phyloP scores from a whole-genome alignment of 2,113 vertebrate species.

The Zeus faber region DNA sequence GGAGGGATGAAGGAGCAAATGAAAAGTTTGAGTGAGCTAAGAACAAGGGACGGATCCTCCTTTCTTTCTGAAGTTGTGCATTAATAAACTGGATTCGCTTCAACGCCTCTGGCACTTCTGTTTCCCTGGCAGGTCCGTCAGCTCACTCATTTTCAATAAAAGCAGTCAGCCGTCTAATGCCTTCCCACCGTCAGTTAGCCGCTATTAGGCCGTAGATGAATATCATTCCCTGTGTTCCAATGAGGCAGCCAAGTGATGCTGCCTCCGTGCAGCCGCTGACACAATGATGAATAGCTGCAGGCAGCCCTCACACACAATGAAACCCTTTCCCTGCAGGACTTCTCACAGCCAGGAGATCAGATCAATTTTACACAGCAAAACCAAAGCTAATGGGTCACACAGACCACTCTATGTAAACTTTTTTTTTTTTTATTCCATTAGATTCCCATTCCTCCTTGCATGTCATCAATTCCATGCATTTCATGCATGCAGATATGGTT shows the following conservation, averaged over 20 bases:
- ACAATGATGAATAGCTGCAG: constrained; percentile 68
- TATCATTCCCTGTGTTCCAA: constrained; percentile 66
- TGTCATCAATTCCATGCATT: too few relatives aligned
- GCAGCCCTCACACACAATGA: constrained; percentile 53
- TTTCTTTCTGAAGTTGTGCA: constrained; percentile 46
- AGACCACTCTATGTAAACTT: too few relatives aligned
- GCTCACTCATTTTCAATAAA: constrained; percentile 69
- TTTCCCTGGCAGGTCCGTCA: constrained; percentile 52
- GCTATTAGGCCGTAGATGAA: constrained; percentile 66
- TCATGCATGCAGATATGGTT: too few relatives aligned
- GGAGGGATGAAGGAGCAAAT: constrained; percentile 19
- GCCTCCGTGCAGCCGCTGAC: constrained; percentile 54
- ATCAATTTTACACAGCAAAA: too few relatives aligned
- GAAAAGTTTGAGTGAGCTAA: too few relatives aligned
- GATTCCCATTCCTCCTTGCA: too few relatives aligned
- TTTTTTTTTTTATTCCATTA: too few relatives aligned
- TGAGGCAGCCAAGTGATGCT: constrained; percentile 64
- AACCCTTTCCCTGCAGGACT: constrained; percentile 57
- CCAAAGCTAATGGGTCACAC: too few relatives aligned
- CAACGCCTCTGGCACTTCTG: constrained; percentile 44
- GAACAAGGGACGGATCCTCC: constrained; percentile 35
- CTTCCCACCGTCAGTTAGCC: constrained; percentile 13
- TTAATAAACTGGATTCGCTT: constrained; percentile 61
- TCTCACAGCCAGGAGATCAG: constrained; percentile 49
- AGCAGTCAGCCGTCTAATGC: constrained; percentile 65